A percentile compares a stretch with the other conserved stretches of the same genome.
Evolutionary conservation across 2,113 vertebrate species (phyloP).

Genomic region (Garra rufa): DNA sequence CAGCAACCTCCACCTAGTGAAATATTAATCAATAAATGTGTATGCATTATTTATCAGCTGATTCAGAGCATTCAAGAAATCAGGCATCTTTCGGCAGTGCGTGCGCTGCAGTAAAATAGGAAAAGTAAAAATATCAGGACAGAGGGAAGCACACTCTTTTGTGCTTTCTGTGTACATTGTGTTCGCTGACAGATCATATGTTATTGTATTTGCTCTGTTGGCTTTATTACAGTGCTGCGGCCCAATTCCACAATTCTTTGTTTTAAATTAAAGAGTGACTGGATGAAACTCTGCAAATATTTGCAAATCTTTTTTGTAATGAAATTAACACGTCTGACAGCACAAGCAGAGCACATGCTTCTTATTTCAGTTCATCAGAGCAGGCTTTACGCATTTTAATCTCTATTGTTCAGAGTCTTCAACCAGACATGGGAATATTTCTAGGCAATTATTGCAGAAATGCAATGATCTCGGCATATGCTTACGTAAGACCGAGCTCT

Average conservation of each 20-base stretch:
- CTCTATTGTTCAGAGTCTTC: conserved; percentile 7
- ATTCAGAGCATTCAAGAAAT: conserved; percentile 45
- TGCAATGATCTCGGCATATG: conserved; percentile 32
- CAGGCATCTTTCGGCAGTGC: background rate
- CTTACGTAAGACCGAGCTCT: conserved; percentile 8
- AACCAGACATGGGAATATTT: conserved; percentile 9
- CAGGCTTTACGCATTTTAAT: conserved; percentile 1
- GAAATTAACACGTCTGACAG: conserved; percentile 22
- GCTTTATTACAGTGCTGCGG: background rate
- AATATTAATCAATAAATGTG: conserved; percentile 68
- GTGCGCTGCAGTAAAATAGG: conserved; percentile 16
- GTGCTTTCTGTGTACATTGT: conserved; percentile 14
- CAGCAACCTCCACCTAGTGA: conserved; percentile 54
- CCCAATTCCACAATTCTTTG: background rate
- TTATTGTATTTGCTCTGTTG: conserved; percentile 10
- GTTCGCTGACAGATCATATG: conserved; percentile 22
- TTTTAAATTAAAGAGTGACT: conserved; percentile 4
- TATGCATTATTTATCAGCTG: conserved; percentile 66
- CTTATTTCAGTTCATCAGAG: conserved; percentile 8
- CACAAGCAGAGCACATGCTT: background rate
- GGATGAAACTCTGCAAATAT: background rate
- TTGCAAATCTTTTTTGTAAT: conserved; percentile 9
- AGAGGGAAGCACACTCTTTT: background rate
- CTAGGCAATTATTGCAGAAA: conserved; percentile 23
- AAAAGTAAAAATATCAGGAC: conserved; percentile 22